These are phyloP conservation scores for Leptinotarsa lineolata DNA, from an alignment of 1,140 invertebrate species.

Conservation along the genomic window DNA sequence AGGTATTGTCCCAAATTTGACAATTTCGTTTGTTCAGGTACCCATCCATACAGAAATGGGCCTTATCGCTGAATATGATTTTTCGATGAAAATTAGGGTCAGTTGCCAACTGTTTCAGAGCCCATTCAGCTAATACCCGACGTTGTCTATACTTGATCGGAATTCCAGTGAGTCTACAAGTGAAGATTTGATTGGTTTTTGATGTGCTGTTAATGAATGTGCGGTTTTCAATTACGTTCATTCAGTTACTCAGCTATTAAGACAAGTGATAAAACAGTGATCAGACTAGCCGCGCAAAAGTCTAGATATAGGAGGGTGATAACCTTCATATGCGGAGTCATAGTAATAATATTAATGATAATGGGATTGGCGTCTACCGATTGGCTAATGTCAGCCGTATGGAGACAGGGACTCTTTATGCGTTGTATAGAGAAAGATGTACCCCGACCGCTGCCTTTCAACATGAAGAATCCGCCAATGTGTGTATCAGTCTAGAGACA, in stretches of 20 bases:
- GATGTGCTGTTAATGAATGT: slow-evolving; percentile 13
- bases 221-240: neutral
- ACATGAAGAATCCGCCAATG: slow-evolving; percentile 76
- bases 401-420: slow-evolving; percentile 89
- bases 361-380: slow-evolving; percentile 89
- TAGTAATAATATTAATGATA: slow-evolving; percentile 89
- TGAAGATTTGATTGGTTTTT: slow-evolving; percentile 15
- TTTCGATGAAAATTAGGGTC: too few species aligned
- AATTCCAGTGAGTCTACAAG: neutral
- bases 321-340: slow-evolving; percentile 91
- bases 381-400: slow-evolving; percentile 90
- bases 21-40: too few species aligned
- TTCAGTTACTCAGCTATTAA: slow-evolving; percentile 4
- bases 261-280: slow-evolving; percentile 40
- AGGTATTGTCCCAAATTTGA: too few species aligned
- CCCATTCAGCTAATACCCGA: too few species aligned
- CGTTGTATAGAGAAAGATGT: slow-evolving; percentile 86
- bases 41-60: too few species aligned
- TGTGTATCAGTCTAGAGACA: slow-evolving; percentile 82
- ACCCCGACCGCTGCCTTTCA: slow-evolving; percentile 81
- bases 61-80: too few species aligned
- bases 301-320: slow-evolving; percentile 60
- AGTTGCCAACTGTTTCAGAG: too few species aligned
- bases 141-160: neutral
- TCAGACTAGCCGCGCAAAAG: slow-evolving; percentile 38